Base-by-base conservation (phyloP, 2,113 vertebrate species). In the Istiophorus platypterus region DNA sequence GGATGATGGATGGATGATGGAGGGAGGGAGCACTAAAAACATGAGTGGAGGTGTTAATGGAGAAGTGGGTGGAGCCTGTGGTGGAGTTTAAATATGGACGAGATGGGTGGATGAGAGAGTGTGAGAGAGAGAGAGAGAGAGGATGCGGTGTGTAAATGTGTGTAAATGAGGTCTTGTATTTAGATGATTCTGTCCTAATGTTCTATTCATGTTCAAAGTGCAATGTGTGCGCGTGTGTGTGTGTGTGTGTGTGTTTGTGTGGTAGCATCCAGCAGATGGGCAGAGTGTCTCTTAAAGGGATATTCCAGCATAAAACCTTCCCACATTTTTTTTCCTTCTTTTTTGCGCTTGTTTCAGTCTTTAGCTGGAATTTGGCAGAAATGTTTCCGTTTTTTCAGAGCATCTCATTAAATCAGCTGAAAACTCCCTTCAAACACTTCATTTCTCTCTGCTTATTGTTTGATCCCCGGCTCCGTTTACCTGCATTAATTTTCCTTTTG, bases 141-240 rank as follows among this genome's bases (percentile, higher is more conserved):
- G 65, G 31, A 31, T 1, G 3, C 4, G 49, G 7, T 47, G 74
- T 57, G 54, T 57, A 71, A 71, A 84, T 56, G 67, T 49, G 74
- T 58, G 26, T 58, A 71, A 77, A 84, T 72, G 72, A 54, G 54
- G 29, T 79, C 49, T 11, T 39, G 49, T 72, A 17, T 57, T 39
- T 58, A 56, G 39, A 18, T 51, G 62, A 22, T 70, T 39, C 66
- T n/a, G 49, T 65, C 59, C 58, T 61, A 61, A 72, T 73, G 75
- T 78, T 77, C 74, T 78, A 73, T 78, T 83, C 74, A 78, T 83
- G 68, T 54, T 37, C 12, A 14, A 58, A 57, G 39, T 49, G 78
- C 1, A 39, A 29, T 7, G 58, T 58, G 51, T 37, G 57, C 24
- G 54, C 59, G 70, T 72, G 39, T 59, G 54, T 72, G 24, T 72